Evolutionary conservation across 2,797 vertebrate genomes (phyloP).

Genomic region (Cygnus olor): DNA sequence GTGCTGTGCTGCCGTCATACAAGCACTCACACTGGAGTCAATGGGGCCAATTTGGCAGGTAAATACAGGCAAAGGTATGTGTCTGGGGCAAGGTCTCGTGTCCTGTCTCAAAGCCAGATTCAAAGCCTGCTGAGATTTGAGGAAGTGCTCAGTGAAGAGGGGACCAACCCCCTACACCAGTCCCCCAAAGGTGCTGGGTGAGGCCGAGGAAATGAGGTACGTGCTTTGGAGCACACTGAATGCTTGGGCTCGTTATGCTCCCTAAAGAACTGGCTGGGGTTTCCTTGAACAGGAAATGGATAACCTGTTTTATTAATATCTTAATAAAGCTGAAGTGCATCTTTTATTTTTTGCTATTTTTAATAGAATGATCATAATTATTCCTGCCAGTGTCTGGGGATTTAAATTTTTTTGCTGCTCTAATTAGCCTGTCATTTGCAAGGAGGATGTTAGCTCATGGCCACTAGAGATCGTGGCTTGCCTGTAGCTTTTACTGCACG

Average conservation of each 20-base stretch:
- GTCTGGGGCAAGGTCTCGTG: background rate
- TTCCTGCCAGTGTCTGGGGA: slow-evolving; percentile 5
- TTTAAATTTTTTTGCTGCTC: background rate
- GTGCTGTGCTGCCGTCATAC: accelerated
- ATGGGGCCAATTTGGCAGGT: background rate
- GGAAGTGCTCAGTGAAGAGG: background rate
- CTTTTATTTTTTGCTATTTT: slow-evolving; percentile 44
- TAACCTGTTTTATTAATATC: background rate
- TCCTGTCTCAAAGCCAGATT: background rate
- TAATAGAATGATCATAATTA: slow-evolving; percentile 38
- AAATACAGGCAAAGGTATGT: background rate
- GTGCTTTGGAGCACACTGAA: accelerated
- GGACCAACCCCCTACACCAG: accelerated
- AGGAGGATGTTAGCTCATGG: background rate
- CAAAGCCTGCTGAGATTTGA: background rate
- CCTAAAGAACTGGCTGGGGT: background rate
- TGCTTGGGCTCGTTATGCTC: background rate
- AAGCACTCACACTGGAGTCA: background rate
- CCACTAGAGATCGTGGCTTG: background rate
- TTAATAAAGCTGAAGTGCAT: slow-evolving; percentile 33
- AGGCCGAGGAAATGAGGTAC: background rate
- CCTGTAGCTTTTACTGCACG: background rate
- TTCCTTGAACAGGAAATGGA: background rate
- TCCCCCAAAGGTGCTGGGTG: background rate
- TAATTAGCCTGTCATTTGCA: background rate